These are phyloP conservation scores for Callocephalon fimbriatum DNA, from an alignment of 2,113 vertebrate genomes.

Conservation along the genomic window DNA sequence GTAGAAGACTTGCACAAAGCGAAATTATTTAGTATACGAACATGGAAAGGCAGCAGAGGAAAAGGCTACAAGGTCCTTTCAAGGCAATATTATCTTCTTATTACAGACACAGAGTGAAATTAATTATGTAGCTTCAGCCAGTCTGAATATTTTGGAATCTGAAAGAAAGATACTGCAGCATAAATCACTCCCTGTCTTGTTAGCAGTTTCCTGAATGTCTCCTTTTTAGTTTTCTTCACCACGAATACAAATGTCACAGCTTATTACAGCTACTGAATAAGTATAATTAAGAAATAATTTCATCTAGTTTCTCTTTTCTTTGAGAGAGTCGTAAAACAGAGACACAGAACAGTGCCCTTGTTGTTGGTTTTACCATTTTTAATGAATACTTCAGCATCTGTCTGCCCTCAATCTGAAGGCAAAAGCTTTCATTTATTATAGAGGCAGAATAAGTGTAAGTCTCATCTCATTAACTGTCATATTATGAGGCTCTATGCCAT, in stretches of 20 bases:
- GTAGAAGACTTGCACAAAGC: not conserved
- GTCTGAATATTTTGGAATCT: slow-evolving; percentile 4
- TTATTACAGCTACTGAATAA: slow-evolving; percentile 33
- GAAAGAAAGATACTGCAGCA: not conserved
- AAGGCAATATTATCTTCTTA: slow-evolving; percentile 17
- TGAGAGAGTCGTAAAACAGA: slow-evolving; percentile 31
- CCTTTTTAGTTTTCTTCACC: not conserved
- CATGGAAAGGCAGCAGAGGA: not conserved
- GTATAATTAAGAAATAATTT: slow-evolving; percentile 63
- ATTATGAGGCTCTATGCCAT: slow-evolving; percentile 71
- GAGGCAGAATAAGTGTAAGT: slow-evolving; percentile 67
- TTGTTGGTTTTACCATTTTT: slow-evolving; percentile 50
- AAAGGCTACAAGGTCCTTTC: slow-evolving; percentile 4
- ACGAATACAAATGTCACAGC: slow-evolving; percentile 40
- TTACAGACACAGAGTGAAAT: not conserved
- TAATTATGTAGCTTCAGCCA: not conserved
- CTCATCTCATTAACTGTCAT: slow-evolving; percentile 78
- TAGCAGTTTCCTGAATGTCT: slow-evolving; percentile 4
- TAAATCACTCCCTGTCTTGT: slow-evolving; percentile 13
- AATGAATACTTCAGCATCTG: slow-evolving; percentile 42
- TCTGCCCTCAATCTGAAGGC: slow-evolving; percentile 52
- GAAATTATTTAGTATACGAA: not conserved
- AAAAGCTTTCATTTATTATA: slow-evolving; percentile 70
- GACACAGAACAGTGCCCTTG: not conserved
- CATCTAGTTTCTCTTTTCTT: slow-evolving; percentile 34